Evolutionary conservation across 1,140 invertebrate genomes (phyloP), one percentile per base, ranked within the genome.

Genomic region (Zaprionus nigranus): DNA sequence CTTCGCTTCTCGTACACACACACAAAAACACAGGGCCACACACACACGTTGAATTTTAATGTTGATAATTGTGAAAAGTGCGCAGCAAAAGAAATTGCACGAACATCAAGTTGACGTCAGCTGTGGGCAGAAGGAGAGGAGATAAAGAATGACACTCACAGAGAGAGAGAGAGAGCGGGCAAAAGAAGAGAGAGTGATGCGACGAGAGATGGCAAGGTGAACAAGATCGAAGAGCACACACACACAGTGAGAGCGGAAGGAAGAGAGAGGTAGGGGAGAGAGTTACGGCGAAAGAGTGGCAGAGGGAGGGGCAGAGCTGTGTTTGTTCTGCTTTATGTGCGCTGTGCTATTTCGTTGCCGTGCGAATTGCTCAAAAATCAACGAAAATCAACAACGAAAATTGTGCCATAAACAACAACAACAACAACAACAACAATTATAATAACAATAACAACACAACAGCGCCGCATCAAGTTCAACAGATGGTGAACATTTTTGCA

Each of bases 21-120:
- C 13, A 38, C 46, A 38, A 22, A 38, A 22, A 53, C 46, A 53
- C 9, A 34, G 15, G 15, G 15, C n/a, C 30, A 60, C 4, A 69
- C 58, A 43, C 65, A 58, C 69, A 72, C 69, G 46, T 53, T 54
- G 72, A 82, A 85, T 73, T 79, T 79, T 79, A 76, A 74, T 65
- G 56, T 22, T 66, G 64, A 82, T 82, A 86, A 81, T 79, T 85
- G 75, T 64, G 61, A 79, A 86, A 75, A 78, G 81, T 84, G 74
- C 74, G 74, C 81, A 78, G 82, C 58, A 79, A 87, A 79, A 82
- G 65, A 87, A 87, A 73, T 68, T 77, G 75, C 82, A 79, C 82
- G 69, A 85, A 81, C 58, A 67, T 46, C 58, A 26, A 24, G 72
- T 63, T 75, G 72, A 74, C 79, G 74, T 78, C 74, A 81, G 68